phyloP scores from a whole-genome alignment of 2,113 vertebrate genomes.

The Melanotaenia duboulayi region DNA sequence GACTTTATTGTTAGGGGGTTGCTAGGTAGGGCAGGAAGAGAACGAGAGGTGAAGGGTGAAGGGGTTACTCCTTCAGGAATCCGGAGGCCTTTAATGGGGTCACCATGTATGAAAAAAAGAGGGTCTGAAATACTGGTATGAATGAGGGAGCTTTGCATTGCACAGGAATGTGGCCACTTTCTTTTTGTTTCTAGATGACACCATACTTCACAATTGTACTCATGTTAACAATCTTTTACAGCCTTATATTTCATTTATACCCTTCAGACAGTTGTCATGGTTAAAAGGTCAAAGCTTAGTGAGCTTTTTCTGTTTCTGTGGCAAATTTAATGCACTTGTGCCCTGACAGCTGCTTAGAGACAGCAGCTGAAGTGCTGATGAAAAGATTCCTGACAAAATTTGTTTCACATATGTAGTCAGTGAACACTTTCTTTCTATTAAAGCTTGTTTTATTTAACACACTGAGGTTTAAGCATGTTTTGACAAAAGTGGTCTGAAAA shows the following conservation, averaged over 20 bases:
- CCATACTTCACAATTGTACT: not conserved
- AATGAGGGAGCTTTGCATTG: conserved; percentile 25
- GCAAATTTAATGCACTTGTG: not conserved
- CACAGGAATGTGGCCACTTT: not conserved
- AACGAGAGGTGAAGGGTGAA: conserved; percentile 70
- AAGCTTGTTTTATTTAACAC: too few species aligned
- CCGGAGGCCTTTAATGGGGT: conserved; percentile 61
- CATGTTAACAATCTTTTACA: not conserved
- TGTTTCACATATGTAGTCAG: too few species aligned
- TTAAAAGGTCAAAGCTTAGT: not conserved
- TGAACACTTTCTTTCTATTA: too few species aligned
- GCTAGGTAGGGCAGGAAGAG: conserved; percentile 67
- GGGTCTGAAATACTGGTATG: conserved; percentile 28
- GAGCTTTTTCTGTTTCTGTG: not conserved
- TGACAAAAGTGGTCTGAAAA: too few species aligned
- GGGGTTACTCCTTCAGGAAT: conserved; percentile 70
- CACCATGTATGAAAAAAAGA: conserved; percentile 31
- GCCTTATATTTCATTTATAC: not conserved
- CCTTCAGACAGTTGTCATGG: not conserved
- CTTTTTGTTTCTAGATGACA: not conserved
- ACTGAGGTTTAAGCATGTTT: too few species aligned
- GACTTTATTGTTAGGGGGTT: conserved; percentile 64
- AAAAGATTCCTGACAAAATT: too few species aligned
- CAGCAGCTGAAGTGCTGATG: too few species aligned
- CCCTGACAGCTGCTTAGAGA: too few species aligned